A percentile compares a stretch with the other conserved stretches of the same genome.
Evolutionary conservation across 2,888 invertebrate genomes (phyloP).

Genomic region (Papilio demoleus): DNA sequence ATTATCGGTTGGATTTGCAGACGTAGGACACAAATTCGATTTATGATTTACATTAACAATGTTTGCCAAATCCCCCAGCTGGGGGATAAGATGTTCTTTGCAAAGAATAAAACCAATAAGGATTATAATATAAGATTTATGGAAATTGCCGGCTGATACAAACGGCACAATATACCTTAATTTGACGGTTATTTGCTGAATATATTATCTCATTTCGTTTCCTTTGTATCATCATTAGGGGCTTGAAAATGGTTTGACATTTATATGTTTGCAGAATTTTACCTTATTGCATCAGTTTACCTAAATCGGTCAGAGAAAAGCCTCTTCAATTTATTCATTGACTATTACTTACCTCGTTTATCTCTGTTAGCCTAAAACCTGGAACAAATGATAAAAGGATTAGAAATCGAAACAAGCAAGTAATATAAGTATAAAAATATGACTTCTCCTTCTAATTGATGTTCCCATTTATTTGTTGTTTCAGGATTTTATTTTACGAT

Average conservation of each 20-base stretch:
- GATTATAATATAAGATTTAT: conserved; percentile 39
- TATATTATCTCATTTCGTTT: conserved; percentile 25
- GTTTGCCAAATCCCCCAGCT: conserved; percentile 29
- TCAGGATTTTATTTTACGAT: not conserved
- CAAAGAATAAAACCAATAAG: conserved; percentile 38
- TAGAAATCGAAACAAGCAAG: not conserved
- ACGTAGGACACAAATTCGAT: conserved; percentile 12
- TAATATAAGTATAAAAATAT: too few species aligned
- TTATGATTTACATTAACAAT: conserved; percentile 25
- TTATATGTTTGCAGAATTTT: conserved; percentile 12
- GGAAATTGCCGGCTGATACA: conserved; percentile 28
- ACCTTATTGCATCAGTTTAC: not conserved
- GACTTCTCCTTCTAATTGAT: too few species aligned
- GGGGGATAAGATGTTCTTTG: conserved; percentile 27
- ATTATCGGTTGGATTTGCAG: conserved; percentile 4
- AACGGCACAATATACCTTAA: conserved; percentile 25
- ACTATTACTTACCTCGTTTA: conserved; percentile 1
- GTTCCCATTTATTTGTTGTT: too few species aligned
- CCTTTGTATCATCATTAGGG: conserved; percentile 16
- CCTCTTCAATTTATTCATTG: too few species aligned
- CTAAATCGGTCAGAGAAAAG: not conserved
- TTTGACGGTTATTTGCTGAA: conserved; percentile 36
- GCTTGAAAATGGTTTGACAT: conserved; percentile 13
- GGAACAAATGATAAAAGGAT: not conserved
- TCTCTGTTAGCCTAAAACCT: not conserved